Evolutionary conservation across 2,797 vertebrate species (phyloP), one percentile per base, ranked within the genome.

Genomic region (Peromyscus aztecus): DNA sequence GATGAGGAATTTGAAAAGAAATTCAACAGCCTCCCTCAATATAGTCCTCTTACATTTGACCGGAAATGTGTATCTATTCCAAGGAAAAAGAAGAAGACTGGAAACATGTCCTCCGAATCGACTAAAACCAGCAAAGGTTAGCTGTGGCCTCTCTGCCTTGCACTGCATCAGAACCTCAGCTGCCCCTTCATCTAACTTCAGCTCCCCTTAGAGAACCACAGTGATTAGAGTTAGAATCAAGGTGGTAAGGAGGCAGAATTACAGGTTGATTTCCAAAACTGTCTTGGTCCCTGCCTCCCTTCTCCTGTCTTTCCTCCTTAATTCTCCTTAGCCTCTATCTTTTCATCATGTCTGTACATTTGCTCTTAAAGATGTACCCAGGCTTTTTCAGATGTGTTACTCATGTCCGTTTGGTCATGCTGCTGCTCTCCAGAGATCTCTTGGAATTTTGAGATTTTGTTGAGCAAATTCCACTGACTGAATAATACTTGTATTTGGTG

Each of bases 1-100:
- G 99, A 99, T 98, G 99, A 99, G 98, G 99, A 99, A 99, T 99
- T 99, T 99, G 99, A 99, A 98, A 99, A 99, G 98, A 99, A 99
- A 98, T 99, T 99, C 98, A 99, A 99, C 99, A 99, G 99, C 98
- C 99, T 99, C 89, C 99, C 99, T 94, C 99, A 99, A 97, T 99
- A 99, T 97, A 99, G 99, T 98, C 99, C 99, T 73, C 97, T 99
- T 98, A 99, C 99, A 40, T 99, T 99, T 98, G 99, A 99, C 98
- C 99, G 99, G 98, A 99, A 99, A 99, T 99, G 99, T 97, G 98
- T 98, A 55, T 87, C 98, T 94, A 94, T 99, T 78, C 99, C 99
- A 34, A 98, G 99, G 90, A 99, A 99, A 98, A 99, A 99, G 99
- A 99, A 99, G 98, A 99, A 99, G 98, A 95, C 98, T 98, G 95